phyloP scores from a whole-genome alignment of 2,113 vertebrate genomes.

The Origma solitaria region DNA sequence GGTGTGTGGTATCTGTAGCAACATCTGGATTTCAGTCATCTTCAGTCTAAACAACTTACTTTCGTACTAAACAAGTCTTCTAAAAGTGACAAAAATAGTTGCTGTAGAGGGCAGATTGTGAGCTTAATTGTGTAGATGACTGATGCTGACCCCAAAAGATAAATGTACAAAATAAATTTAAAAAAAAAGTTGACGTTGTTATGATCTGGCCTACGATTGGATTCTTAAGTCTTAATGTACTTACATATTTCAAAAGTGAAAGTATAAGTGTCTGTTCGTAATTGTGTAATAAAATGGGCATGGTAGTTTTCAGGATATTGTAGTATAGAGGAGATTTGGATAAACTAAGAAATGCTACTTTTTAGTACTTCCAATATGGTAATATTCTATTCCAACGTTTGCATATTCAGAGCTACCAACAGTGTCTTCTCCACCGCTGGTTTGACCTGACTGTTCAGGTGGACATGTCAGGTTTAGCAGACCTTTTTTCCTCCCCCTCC shows the following conservation, averaged over 20 bases:
- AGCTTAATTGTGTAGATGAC: not conserved
- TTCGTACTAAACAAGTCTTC: not conserved
- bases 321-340: not conserved
- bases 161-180: not conserved
- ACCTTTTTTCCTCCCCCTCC: not conserved
- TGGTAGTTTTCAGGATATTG: not conserved
- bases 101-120: not conserved
- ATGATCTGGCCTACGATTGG: not conserved
- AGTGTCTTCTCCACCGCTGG: not conserved
- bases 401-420: not conserved
- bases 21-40: not conserved
- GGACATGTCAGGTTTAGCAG: not conserved
- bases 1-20: not conserved
- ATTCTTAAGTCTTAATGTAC: not conserved
- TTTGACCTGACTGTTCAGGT: not conserved
- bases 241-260: not conserved
- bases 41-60: not conserved
- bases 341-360: not conserved
- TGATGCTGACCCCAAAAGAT: not conserved
- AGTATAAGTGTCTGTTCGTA: not conserved
- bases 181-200: not conserved
- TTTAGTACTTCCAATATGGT: not conserved
- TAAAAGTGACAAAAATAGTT: not conserved
- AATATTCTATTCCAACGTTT: not conserved
- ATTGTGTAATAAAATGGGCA: not conserved